A percentile compares a stretch with the other conserved stretches of the same genome.
Evolutionary conservation across 2,888 invertebrate genomes (phyloP).

Genomic region (Liposcelis brunnea): DNA sequence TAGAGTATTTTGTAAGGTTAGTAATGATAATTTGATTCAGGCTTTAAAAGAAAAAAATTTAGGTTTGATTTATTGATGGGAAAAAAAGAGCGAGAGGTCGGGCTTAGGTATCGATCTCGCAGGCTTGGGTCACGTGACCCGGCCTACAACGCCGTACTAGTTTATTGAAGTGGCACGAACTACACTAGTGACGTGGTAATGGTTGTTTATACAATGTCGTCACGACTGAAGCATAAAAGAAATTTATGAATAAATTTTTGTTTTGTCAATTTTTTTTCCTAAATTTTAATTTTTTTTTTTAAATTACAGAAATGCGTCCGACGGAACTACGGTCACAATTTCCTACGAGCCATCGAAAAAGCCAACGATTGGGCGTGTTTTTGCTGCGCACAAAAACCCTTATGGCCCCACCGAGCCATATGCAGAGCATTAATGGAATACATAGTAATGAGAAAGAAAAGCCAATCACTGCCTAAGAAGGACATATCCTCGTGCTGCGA

Average conservation of each 20-base stretch:
- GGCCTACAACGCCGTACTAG: background rate
- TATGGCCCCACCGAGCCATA: slow-evolving; percentile 10
- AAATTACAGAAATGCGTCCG: slow-evolving; percentile 12
- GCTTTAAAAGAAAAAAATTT: background rate
- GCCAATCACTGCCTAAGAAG: too few relatives aligned
- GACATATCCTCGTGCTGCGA: too few relatives aligned
- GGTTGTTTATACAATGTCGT: background rate
- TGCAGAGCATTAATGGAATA: slow-evolving; percentile 5
- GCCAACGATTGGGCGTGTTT: slow-evolving; percentile 12
- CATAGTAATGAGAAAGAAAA: too few relatives aligned
- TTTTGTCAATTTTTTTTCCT: background rate
- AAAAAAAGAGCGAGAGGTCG: too few relatives aligned
- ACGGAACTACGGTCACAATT: slow-evolving; percentile 10
- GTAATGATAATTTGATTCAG: background rate
- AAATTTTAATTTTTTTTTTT: background rate
- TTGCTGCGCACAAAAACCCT: slow-evolving; percentile 6
- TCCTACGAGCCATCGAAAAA: slow-evolving; percentile 8
- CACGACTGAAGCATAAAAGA: too few relatives aligned
- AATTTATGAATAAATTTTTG: too few relatives aligned
- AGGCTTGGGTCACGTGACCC: background rate
- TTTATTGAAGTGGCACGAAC: background rate
- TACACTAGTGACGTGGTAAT: background rate
- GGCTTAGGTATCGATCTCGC: too few relatives aligned
- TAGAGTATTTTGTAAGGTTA: slow-evolving; percentile 14
- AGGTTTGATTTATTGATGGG: background rate